Conservation (phyloP, 2,113 vertebrate genomes). For the Puffinus mauretanicus region DNA sequence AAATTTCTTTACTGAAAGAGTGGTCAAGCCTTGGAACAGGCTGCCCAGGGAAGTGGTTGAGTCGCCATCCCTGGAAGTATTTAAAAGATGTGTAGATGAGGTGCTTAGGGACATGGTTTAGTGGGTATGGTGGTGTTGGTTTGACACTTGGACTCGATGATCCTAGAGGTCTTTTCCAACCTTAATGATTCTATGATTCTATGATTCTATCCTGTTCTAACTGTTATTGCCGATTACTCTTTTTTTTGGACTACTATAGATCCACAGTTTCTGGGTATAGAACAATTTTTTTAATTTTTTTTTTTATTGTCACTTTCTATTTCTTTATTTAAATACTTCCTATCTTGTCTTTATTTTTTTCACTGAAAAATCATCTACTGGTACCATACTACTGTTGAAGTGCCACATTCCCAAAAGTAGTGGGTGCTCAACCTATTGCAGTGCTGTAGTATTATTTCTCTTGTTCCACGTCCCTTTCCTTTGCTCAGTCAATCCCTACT, state of each 20-base stretch:
- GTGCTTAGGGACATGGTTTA: no score
- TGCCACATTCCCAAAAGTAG: not conserved
- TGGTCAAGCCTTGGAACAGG: no score
- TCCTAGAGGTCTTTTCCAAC: no score
- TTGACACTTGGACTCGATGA: no score
- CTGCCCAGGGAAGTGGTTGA: no score
- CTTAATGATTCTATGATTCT: no score
- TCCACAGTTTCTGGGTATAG: not conserved
- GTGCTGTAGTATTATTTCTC: not conserved
- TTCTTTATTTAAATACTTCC: not conserved
- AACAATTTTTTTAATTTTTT: not conserved
- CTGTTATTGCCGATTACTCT: not conserved
- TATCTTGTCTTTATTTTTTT: not conserved
- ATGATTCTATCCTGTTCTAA: no score
- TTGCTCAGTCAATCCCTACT: not conserved
- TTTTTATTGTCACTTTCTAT: not conserved
- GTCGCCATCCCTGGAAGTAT: no score
- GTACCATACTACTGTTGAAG: not conserved
- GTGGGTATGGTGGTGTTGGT: no score
- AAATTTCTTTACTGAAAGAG: no score
- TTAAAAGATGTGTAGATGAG: no score
- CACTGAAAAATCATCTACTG: not conserved
- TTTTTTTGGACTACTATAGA: not conserved
- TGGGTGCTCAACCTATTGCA: not conserved
- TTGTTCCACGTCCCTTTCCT: not conserved